Conservation (phyloP, 2,113 vertebrate species). For the Hydropotes inermis region DNA sequence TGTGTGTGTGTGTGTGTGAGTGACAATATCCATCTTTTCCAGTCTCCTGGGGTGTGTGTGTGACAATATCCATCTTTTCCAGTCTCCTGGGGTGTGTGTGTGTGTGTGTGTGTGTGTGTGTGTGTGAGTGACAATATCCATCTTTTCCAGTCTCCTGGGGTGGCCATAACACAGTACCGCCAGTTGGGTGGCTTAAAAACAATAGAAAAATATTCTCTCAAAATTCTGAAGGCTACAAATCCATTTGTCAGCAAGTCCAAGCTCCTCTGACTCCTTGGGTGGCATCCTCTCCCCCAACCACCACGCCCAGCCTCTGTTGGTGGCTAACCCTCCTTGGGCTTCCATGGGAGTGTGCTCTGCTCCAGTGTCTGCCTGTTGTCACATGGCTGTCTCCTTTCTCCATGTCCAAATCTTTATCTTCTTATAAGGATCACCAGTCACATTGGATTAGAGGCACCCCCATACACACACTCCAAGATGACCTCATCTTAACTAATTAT, state of each 20-base stretch:
- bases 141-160: not conserved
- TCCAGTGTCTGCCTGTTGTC: not conserved
- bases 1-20: too few relatives aligned
- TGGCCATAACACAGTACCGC: not conserved
- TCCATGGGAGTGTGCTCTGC: not conserved
- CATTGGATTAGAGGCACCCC: not conserved
- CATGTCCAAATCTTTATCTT: not conserved
- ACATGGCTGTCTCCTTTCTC: not conserved
- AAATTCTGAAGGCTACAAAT: not conserved
- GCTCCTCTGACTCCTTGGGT: too few relatives aligned
- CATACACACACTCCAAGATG: not conserved
- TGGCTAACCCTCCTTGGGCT: not conserved
- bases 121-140: not conserved
- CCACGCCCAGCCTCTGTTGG: not conserved
- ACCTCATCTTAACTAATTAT: slow-evolving; percentile 13
- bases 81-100: too few relatives aligned
- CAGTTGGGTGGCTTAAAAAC: not conserved
- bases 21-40: too few relatives aligned
- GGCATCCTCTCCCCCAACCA: not conserved
- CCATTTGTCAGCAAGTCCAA: not conserved
- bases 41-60: too few relatives aligned
- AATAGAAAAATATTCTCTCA: not conserved
- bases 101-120: too few relatives aligned
- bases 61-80: too few relatives aligned
- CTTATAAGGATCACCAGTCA: slow-evolving; percentile 13